Base-by-base conservation (phyloP, 1,140 invertebrate genomes). In the Campoletis sonorensis region DNA sequence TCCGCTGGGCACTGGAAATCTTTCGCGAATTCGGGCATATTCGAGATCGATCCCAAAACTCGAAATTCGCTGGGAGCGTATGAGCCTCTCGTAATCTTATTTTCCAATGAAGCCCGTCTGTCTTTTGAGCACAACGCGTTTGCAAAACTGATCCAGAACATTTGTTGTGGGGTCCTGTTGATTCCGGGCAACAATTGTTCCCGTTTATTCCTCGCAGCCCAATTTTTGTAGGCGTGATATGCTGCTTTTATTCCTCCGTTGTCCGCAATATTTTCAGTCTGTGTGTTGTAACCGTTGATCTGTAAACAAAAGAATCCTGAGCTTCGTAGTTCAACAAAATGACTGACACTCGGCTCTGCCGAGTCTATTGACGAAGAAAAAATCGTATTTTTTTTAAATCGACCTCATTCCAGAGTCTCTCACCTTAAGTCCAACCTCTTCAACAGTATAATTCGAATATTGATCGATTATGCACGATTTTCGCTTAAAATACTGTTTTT, bases 31-130 rank as follows among this genome's bases (percentile, higher is more conserved):
- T 98, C 96, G 70, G 95, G 93, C 92, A 97, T 96, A 89, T 99
- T 99, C 40, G 97, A 97, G n/a, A 99, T 90, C 0, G 98, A 96
- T 7, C 98, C 98, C 64, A 96, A 93, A 0, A 99, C 97, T 49
- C 98, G 95, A 93, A 96, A 98, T 79, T 95, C 93, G 27, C 95
- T 95, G 0, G 96, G 96, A 23, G 96, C 96, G 88, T 97, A 96
- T 8, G 4, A 8, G 96, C 4, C 95, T 94, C 82, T 96, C 94
- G 83, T 96, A 4, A 95, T 95, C 30, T 94, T 82, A 97, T 95
- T 30, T 95, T 93, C 79, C 96, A 92, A 84, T 95, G 95, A 45
- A 96, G 91, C 96, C 68, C 94, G 93, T 68, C 95, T 89, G 84
- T 95, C 94, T 83, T 94, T 94, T 30, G 92, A 92, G 87, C 95